Conservation (phyloP, 2,797 vertebrate species). For the Chloroceryle inda region DNA sequence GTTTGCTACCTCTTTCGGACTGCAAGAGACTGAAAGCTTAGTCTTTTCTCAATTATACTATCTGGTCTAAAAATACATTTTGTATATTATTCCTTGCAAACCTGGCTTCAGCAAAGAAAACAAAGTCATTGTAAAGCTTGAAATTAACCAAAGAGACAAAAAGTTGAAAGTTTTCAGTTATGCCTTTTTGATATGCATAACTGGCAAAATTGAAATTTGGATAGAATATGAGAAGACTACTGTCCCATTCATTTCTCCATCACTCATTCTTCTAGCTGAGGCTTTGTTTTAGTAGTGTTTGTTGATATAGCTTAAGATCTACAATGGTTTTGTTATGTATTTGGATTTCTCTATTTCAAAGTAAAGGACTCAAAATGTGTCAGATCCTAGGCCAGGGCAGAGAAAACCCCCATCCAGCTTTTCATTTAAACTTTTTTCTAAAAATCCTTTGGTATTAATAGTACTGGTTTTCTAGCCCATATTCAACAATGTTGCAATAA, state of each 20-base stretch:
- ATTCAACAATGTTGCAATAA: not conserved
- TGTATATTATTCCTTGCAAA: not conserved
- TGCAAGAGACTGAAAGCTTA: not conserved
- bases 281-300: not conserved
- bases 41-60: not conserved
- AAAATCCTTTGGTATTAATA: not conserved
- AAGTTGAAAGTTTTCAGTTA: not conserved
- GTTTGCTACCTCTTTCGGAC: not conserved
- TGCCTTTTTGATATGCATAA: not conserved
- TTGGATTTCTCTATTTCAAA: not conserved
- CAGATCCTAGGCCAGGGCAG: not conserved
- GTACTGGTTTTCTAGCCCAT: not conserved
- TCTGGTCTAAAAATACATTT: not conserved
- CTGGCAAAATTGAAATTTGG: not conserved
- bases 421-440: not conserved
- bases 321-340: rapidly evolving
- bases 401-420: rapidly evolving
- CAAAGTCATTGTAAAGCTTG: not conserved
- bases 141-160: not conserved
- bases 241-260: not conserved
- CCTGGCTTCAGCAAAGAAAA: not conserved
- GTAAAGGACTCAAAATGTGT: not conserved
- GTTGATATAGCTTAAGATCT: not conserved
- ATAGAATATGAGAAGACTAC: not conserved
- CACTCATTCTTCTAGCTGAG: not conserved